Evolutionary conservation across 2,113 vertebrate genomes (phyloP), one percentile per base, ranked within the genome.

Genomic region (Dipodomys spectabilis): DNA sequence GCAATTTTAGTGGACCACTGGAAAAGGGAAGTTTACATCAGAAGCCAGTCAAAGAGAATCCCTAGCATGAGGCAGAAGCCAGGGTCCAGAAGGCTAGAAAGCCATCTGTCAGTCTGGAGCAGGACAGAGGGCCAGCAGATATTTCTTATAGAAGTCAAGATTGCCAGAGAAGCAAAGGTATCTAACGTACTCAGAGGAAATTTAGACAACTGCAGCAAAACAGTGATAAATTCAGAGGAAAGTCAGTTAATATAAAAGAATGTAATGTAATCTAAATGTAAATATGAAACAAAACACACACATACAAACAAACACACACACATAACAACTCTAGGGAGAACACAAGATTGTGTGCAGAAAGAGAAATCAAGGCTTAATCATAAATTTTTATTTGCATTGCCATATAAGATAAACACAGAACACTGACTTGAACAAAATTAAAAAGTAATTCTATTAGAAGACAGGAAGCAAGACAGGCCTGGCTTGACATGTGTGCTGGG

Each of bases 231-330:
- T 94, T 91, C 90, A 82, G 65, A 92, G 60, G 90, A 78, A 94
- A 92, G 65, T 85, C 32, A 91, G n/a, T 67, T 89, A 85, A 92
- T 90, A 77, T 82, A 85, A 95, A 93, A 94, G 71, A n/a, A 82
- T 85, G 80, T 94, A 88, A 95, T 88, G 60, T 44, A 95, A 95
- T 95, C 65, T 95, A 95, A 90, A 95, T 88, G 92, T 96, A 95
- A 95, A 95, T 95, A 95, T 67, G 94, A 94, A 87, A 92, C 82
- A 77, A 95, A 92, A 90, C 67, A 67, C 9, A 89, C 69, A 90
- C 16, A 87, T 12, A n/a, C 27, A 25, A 69, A 68, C 84, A 79
- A 94, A 57, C 39, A 39, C 39, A 57, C 53, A 27, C 62, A 84
- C 94, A 93, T 35, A 28, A 71, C 39, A 87, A 92, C 85, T 89